Conservation (phyloP, 1,140 invertebrate species). For the Drosophila aff. region DNA sequence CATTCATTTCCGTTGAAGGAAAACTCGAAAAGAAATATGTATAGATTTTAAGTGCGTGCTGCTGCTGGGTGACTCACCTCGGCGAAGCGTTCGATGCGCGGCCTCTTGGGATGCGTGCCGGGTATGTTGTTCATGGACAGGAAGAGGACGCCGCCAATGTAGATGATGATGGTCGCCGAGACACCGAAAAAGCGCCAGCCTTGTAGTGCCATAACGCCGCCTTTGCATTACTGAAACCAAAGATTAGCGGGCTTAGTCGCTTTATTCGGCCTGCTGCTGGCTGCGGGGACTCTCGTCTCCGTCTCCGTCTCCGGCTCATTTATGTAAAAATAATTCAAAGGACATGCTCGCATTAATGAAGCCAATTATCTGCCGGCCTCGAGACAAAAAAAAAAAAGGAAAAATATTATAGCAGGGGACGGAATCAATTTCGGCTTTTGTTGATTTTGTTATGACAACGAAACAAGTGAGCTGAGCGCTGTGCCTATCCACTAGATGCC, state of each 20-base stretch:
- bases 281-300: neutral
- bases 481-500: slow-evolving; percentile 8
- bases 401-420: too few species aligned
- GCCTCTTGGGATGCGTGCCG: slow-evolving; percentile 84
- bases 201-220: slow-evolving; percentile 83
- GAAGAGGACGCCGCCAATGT: slow-evolving; percentile 86
- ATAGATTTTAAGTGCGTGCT: neutral
- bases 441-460: slow-evolving; percentile 81
- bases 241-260: slow-evolving; percentile 10
- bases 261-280: slow-evolving; percentile 6
- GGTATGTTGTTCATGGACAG: slow-evolving; percentile 87
- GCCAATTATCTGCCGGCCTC: slow-evolving; percentile 28
- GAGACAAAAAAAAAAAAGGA: neutral
- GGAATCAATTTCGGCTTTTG: slow-evolving; percentile 49
- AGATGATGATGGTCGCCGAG: slow-evolving; percentile 86
- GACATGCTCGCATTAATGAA: slow-evolving; percentile 47
- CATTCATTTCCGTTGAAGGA: neutral
- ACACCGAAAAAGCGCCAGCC: slow-evolving; percentile 86
- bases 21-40: too few species aligned
- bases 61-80: slow-evolving; percentile 60
- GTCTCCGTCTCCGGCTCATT: slow-evolving; percentile 1
- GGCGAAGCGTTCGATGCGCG: slow-evolving; percentile 67
- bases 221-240: slow-evolving; percentile 79
- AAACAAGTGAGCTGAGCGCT: slow-evolving; percentile 50
- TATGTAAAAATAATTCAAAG: slow-evolving; percentile 47